Evolutionary conservation across 2,113 vertebrate species (phyloP), one percentile per base, ranked within the genome.

Genomic region (Telmatochromis sp.): DNA sequence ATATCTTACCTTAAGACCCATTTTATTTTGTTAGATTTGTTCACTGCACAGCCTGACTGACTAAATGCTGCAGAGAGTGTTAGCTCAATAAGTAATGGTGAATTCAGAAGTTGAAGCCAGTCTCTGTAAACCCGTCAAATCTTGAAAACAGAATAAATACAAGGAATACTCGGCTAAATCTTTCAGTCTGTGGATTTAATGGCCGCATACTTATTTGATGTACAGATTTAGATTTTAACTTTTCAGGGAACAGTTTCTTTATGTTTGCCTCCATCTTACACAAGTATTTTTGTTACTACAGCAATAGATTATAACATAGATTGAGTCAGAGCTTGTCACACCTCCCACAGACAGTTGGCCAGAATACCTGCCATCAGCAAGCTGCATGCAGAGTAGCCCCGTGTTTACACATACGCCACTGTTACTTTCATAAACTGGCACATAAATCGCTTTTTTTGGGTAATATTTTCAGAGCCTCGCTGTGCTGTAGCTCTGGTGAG

Each of bases 401-500:
- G 42, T 33, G 42, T 82, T 73, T 35, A 79, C 82, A 68, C 78
- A 83, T 17, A 21, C 11, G 9, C 15, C 54, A 17, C 81, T 28
- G 42, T 49, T 53, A 42, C 47, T 75, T 49, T 23, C 47, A 40
- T 19, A 8, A 53, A 49, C 70, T 31, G 42, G 26, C 70, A 49
- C 70, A n/a, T 49, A 78, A 49, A 78, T 31, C 2, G 1, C 31
- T 78, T 53, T 33, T 63, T 65, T 14, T 81, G 21, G 15, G 13
- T 70, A 45, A n/a, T 9, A 79, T 33, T 54, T 75, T 37, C 91
- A 97, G 97, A 97, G 85, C 96, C 96, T 51, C 95, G 93, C 4
- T 96, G 93, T 57, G 95, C 70, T 12, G 95, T 96, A 14, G 95
- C 96, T 73, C 92, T 96, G 87, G 91, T 96, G 89, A 95, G 92